Evolutionary conservation across 2,888 invertebrate genomes (phyloP).

Genomic region (Ceramica pisi): DNA sequence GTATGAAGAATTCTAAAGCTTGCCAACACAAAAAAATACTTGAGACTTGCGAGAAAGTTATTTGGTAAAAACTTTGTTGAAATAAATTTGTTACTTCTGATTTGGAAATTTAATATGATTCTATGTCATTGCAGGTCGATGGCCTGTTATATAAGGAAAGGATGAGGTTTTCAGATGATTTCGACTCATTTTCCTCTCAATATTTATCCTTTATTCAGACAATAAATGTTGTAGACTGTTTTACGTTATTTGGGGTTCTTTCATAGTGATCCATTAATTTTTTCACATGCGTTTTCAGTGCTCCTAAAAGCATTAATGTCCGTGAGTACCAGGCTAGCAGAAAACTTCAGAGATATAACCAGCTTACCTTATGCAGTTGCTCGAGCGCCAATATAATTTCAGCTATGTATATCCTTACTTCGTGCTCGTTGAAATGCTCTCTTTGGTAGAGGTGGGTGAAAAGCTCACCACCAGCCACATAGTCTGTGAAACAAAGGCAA

Average conservation of each 20-base stretch:
- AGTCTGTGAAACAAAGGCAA: slow-evolving; percentile 92
- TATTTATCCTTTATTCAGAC: background rate
- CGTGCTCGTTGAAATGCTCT: slow-evolving; percentile 97
- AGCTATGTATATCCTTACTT: slow-evolving; percentile 98
- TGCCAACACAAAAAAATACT: slow-evolving; percentile 13
- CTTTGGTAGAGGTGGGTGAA: slow-evolving; percentile 99
- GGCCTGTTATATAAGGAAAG: slow-evolving; percentile 1
- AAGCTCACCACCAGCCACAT: slow-evolving; percentile 98
- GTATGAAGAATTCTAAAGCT: slow-evolving; percentile 27
- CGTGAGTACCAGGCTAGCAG: slow-evolving; percentile 4
- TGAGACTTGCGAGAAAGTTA: slow-evolving; percentile 7
- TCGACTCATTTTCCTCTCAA: slow-evolving; percentile 15
- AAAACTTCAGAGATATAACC: background rate
- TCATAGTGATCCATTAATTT: background rate
- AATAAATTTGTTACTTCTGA: background rate
- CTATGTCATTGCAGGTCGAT: slow-evolving; percentile 6
- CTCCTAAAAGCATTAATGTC: background rate
- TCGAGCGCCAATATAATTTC: slow-evolving; percentile 99
- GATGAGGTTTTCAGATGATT: background rate
- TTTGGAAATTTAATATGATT: background rate
- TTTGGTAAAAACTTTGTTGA: background rate
- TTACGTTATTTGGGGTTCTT: background rate
- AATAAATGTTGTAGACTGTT: background rate
- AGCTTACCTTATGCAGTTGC: slow-evolving; percentile 96
- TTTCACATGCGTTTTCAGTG: background rate